A percentile compares a stretch with the other conserved stretches of the same genome.
Evolutionary conservation across 2,113 vertebrate species (phyloP).

Genomic region (Scortum barcoo): DNA sequence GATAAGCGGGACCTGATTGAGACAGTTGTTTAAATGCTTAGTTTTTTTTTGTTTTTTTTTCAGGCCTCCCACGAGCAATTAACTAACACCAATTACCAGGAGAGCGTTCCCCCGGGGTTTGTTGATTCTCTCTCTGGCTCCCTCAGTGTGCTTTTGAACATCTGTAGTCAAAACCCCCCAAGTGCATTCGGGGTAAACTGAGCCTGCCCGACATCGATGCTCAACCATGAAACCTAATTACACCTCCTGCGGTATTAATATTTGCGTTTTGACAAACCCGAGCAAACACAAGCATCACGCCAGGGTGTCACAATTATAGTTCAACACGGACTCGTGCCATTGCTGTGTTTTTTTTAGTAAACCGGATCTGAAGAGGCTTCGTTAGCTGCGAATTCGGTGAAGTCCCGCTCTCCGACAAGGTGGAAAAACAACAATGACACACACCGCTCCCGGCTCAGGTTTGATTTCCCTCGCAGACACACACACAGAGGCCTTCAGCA

Average conservation of each 20-base stretch:
- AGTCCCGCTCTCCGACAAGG: conserved; percentile 13
- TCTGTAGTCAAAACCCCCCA: conserved; percentile 54
- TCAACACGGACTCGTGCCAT: conserved; percentile 17
- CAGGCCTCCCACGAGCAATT: conserved; percentile 61
- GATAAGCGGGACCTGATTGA: conserved; percentile 18
- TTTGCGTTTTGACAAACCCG: conserved; percentile 41
- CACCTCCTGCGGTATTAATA: conserved; percentile 54
- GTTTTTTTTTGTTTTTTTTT: conserved; percentile 23
- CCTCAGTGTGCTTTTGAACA: conserved; percentile 49
- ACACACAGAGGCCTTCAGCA: conserved; percentile 6
- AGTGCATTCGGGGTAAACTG: conserved; percentile 34
- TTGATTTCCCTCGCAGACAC: conserved; percentile 6
- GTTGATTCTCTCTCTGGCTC: conserved; percentile 33
- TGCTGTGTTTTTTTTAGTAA: neutral
- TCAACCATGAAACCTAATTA: conserved; percentile 67
- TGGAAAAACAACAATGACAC: neutral
- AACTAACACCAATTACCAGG: conserved; percentile 59
- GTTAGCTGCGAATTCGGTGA: neutral
- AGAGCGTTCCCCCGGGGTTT: conserved; percentile 45
- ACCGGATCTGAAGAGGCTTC: conserved; percentile 17
- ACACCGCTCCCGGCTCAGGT: neutral
- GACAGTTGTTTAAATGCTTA: conserved; percentile 22
- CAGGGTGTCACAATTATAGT: conserved; percentile 26
- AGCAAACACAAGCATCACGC: conserved; percentile 26
- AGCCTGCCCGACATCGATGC: conserved; percentile 40